Evolutionary conservation across 2,797 vertebrate species (phyloP).

Genomic region (Sebastes miniatus): DNA sequence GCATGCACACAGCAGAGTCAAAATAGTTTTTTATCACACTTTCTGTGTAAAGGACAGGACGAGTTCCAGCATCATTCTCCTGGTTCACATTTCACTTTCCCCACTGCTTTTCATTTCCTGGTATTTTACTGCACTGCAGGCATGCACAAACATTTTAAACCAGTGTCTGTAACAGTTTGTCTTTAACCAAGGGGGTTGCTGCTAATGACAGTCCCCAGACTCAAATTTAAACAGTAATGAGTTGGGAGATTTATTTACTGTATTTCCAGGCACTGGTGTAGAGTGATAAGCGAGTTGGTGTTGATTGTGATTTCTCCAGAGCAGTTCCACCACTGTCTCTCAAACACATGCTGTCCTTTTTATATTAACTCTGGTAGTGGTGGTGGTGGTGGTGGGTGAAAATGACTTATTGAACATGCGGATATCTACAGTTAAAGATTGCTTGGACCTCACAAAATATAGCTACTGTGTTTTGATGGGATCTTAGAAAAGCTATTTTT

Average conservation of each 20-base stretch:
- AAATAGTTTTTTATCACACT: constrained; percentile 25
- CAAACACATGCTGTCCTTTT: constrained; percentile 40
- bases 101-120: constrained; percentile 54
- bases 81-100: constrained; percentile 26
- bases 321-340: constrained; percentile 26
- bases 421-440: neutral
- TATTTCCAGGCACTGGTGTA: constrained; percentile 53
- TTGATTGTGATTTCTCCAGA: constrained; percentile 53
- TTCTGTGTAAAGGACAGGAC: constrained; percentile 8
- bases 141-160: constrained; percentile 60
- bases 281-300: constrained; percentile 56
- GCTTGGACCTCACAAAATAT: neutral
- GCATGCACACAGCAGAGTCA: neutral
- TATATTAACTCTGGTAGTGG: constrained; percentile 8
- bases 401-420: constrained; percentile 27
- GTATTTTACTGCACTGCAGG: constrained; percentile 63
- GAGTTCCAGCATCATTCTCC: constrained; percentile 13
- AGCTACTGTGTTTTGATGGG: neutral
- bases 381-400: neutral
- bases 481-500: neutral
- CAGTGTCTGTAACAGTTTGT: constrained; percentile 61
- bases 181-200: constrained; percentile 65
- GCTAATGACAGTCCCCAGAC: constrained; percentile 75
- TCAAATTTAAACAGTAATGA: constrained; percentile 76
- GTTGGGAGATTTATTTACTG: constrained; percentile 73